A percentile compares a stretch with the other conserved stretches of the same genome.
Evolutionary conservation across 2,113 vertebrate genomes (phyloP).

Genomic region (Azemiops feae): DNA sequence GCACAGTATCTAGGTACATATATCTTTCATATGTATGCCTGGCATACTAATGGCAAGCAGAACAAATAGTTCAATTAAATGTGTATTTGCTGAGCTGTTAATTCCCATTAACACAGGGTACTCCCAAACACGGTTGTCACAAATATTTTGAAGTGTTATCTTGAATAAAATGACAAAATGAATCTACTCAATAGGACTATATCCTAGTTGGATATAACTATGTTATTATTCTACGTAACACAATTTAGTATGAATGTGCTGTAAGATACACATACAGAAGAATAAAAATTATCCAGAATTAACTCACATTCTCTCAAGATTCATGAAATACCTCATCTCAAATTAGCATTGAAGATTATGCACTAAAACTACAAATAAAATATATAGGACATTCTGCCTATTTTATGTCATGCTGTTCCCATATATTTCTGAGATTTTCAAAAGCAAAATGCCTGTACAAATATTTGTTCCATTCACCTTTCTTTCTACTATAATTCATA

Average conservation of each 20-base stretch:
- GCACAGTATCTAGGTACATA: background rate
- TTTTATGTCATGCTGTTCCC: background rate
- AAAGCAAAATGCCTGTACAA: background rate
- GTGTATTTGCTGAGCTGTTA: background rate
- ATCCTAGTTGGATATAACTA: background rate
- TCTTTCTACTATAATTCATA: background rate
- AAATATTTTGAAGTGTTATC: background rate
- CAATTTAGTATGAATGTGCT: background rate
- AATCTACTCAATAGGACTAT: background rate
- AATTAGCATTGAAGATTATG: background rate
- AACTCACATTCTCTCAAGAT: background rate
- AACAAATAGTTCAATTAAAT: background rate
- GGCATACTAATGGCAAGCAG: background rate
- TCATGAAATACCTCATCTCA: background rate
- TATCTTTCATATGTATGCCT: background rate
- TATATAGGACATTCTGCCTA: background rate
- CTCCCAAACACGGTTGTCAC: background rate
- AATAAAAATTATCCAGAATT: background rate
- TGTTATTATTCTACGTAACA: background rate
- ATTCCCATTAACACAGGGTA: background rate
- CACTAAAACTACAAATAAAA: background rate
- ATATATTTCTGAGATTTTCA: background rate
- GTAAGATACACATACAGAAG: background rate
- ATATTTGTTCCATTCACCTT: background rate
- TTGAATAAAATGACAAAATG: background rate